Evolutionary conservation across 35 echinoderm and acorn worm species (phyloP).

Genomic region (Antedon bifida): DNA sequence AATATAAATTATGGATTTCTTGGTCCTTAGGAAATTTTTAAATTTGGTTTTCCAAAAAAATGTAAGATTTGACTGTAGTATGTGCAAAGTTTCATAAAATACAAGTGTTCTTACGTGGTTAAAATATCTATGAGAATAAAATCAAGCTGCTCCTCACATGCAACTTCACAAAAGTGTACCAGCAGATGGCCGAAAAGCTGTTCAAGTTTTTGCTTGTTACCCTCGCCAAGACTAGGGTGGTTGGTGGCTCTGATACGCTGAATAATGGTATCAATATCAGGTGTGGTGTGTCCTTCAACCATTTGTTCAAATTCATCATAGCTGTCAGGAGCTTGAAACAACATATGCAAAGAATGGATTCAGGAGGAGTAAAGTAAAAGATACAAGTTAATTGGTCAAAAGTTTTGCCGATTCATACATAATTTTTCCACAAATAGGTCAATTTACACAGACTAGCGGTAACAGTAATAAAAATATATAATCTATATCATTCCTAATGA

Average conservation of each 20-base stretch:
- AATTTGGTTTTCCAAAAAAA: too few relatives aligned
- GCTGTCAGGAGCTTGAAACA: constrained; percentile 7
- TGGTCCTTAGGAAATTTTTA: too few relatives aligned
- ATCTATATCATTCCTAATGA: constrained; percentile 11
- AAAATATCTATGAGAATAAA: constrained; percentile 56
- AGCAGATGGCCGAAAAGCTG: constrained; percentile 38
- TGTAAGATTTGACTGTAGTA: too few relatives aligned
- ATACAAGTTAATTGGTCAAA: too few relatives aligned
- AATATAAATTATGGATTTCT: too few relatives aligned
- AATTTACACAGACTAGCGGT: too few relatives aligned
- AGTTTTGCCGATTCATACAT: background rate
- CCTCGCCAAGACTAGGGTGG: constrained; percentile 80
- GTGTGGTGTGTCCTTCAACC: constrained; percentile 11
- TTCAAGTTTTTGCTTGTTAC: constrained; percentile 87
- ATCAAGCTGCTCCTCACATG: constrained; percentile 16
- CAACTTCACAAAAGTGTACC: constrained; percentile 45
- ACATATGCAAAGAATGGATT: background rate
- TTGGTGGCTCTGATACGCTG: constrained; percentile 59
- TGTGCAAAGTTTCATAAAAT: too few relatives aligned
- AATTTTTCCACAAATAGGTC: background rate
- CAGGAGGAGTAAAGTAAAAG: background rate
- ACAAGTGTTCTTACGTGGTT: constrained; percentile 70
- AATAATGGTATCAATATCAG: constrained; percentile 40
- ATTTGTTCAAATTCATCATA: constrained; percentile 20
- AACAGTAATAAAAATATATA: background rate